phyloP scores from a whole-genome alignment of 2,888 invertebrate genomes.

The Ectemnius lituratus region DNA sequence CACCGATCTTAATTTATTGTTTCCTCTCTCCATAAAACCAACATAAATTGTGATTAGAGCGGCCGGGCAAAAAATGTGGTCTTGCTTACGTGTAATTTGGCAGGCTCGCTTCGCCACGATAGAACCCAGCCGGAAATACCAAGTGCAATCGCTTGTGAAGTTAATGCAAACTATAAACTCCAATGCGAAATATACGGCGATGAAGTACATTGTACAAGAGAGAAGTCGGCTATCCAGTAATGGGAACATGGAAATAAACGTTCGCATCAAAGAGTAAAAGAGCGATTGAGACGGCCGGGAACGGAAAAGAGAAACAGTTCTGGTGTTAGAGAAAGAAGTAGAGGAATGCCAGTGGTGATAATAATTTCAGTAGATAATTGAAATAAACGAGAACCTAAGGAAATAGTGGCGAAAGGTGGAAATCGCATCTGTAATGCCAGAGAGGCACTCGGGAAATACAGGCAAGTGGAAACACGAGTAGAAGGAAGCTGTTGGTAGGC shows the following conservation, averaged over 20 bases:
- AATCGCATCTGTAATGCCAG: neutral
- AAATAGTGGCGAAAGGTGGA: slow-evolving; percentile 16
- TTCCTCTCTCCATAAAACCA: slow-evolving; percentile 4
- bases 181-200: too few relatives aligned
- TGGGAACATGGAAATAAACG: too few relatives aligned
- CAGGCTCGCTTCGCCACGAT: too few relatives aligned
- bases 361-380: neutral
- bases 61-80: too few relatives aligned
- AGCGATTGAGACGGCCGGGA: slow-evolving; percentile 3
- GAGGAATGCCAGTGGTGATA: neutral
- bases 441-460: neutral
- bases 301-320: neutral
- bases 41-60: slow-evolving; percentile 1
- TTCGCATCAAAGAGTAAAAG: too few relatives aligned
- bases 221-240: too few relatives aligned
- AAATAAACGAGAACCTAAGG: slow-evolving; percentile 9
- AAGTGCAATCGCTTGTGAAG: too few relatives aligned
- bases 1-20: neutral
- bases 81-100: too few relatives aligned
- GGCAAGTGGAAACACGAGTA: neutral
- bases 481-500: too few relatives aligned
- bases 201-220: too few relatives aligned
- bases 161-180: too few relatives aligned
- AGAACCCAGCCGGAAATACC: too few relatives aligned
- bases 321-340: neutral